Evolutionary conservation across 1,140 invertebrate genomes (phyloP), one percentile per base, ranked within the genome.

Genomic region (Polypedilum vanderplanki): DNA sequence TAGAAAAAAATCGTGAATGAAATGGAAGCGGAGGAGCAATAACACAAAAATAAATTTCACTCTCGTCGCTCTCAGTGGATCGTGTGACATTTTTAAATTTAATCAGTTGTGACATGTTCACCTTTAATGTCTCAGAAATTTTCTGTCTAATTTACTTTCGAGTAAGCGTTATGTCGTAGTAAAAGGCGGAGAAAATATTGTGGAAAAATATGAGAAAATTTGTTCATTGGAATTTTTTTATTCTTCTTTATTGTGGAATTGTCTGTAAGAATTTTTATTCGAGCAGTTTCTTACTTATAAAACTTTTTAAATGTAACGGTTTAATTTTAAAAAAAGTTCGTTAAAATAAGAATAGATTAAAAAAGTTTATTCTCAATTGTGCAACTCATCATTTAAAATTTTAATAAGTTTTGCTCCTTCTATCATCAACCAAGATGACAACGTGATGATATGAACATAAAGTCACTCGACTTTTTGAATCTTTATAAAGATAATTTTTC

Each of bases 331-430:
- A n/a, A 57, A 57, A 57, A 1, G 12, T n/a, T 12, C 12, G 46
- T 12, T 12, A 15, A 57, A 57, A 57, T 12, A 1, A 57, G 65
- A 70, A 20, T 17, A 22, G 65, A 70, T 5, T 18, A 70, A 67
- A 7, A n/a, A n/a, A n/a, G n/a, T 57, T 57, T 17, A 12, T 57
- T 57, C 46, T 57, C 46, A 57, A 15, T 57, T 57, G n/a, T 57
- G n/a, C 46, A 17, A 57, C 10, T 57, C 46, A 17, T 17, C n/a
- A 15, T 57, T 57, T 57, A 57, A 57, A 57, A 57, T 57, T 57
- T 57, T 57, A 57, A 57, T 57, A 57, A 57, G 46, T 57, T 57
- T n/a, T n/a, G n/a, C n/a, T n/a, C n/a, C n/a, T n/a, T n/a, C n/a
- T n/a, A 12, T 15, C 46, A n/a, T 57, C 46, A 15, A 57, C n/a